Percentiles rank a stretch among this genome's conserved stretches.
These are phyloP conservation scores for Ornithoptera alexandrae DNA, from an alignment of 2,888 invertebrate species.

Conservation along the genomic window DNA sequence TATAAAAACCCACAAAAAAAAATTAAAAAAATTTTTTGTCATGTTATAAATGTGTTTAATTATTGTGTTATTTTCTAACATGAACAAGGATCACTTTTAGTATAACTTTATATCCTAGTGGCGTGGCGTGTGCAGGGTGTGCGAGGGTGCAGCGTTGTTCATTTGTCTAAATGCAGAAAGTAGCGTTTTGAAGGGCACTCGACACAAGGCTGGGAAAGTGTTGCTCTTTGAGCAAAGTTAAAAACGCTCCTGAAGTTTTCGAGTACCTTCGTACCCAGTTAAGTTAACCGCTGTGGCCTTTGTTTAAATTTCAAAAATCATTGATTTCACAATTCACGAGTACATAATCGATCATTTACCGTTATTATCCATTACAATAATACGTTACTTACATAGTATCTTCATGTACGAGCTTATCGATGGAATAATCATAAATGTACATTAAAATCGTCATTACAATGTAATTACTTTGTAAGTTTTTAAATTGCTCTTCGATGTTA, in stretches of 20 bases:
- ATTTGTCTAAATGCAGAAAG: conserved; percentile 74
- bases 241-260: conserved; percentile 58
- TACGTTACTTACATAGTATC: conserved; percentile 20
- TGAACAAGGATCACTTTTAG: conserved; percentile 35
- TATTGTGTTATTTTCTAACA: too few relatives aligned
- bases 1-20: too few relatives aligned
- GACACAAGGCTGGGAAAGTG: conserved; percentile 72
- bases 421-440: conserved; percentile 31
- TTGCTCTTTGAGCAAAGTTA: conserved; percentile 78
- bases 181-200: conserved; percentile 66
- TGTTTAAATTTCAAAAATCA: conserved; percentile 43
- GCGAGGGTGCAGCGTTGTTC: conserved; percentile 72
- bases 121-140: conserved; percentile 57
- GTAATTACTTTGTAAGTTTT: conserved; percentile 60
- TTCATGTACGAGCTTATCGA: conserved; percentile 14
- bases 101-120: conserved; percentile 37
- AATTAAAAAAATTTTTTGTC: too few relatives aligned
- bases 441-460: conserved; percentile 39
- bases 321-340: conserved; percentile 43
- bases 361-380: conserved; percentile 20
- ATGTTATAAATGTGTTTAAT: background rate
- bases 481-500: conserved; percentile 52
- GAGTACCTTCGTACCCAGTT: conserved; percentile 47
- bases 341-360: conserved; percentile 21
- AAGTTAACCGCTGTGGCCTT: conserved; percentile 55